Base-by-base conservation (phyloP, 2,888 invertebrate species). In the Pristionchus japonicus region DNA sequence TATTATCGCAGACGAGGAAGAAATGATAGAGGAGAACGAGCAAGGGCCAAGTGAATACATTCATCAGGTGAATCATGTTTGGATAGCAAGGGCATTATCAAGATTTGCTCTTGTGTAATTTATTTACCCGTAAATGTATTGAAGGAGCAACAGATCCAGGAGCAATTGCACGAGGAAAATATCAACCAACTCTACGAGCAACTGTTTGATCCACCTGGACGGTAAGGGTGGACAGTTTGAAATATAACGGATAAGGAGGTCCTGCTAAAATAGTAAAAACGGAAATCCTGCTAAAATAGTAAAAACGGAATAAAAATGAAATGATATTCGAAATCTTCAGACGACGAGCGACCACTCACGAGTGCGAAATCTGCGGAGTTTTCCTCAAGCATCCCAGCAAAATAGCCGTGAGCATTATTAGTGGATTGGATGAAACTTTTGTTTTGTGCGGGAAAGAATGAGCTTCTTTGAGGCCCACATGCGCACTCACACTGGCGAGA, bases 401-500 rank as follows among this genome's bases (percentile, higher is more conserved):
- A 83, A 92, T 93, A 17, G 88, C 85, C 90, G 91, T 84, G 3
- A 88, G 80, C 6, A 34, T 67, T 67, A 31, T 13, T n/a, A n/a
- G n/a, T n/a, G n/a, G n/a, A n/a, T n/a, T n/a, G n/a, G 34, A 11
- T 67, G 31, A 13, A 67, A 67, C 31, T 17, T 67, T 31, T 31
- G 11, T 11, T 67, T n/a, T n/a, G n/a, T 34, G 4, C n/a, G n/a
- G 11, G 64, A n/a, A 64, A 64, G 13, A 64, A 17, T 4, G 13
- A 1, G n/a, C 49, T 57, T 34, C 3, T 61, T 90, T 31, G 64
- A 92, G 89, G 93, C 92, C 13, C 93, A 93, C 86, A 91, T 93
- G 91, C 84, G 93, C 77, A 93, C 92, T 31, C 93, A 93, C 87
- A 92, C 93, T 17, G 93, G 93, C 15, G 93, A 93, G 88, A 90